Evolutionary conservation across 2,888 invertebrate species (phyloP).

Genomic region (Eupithecia insigniata): DNA sequence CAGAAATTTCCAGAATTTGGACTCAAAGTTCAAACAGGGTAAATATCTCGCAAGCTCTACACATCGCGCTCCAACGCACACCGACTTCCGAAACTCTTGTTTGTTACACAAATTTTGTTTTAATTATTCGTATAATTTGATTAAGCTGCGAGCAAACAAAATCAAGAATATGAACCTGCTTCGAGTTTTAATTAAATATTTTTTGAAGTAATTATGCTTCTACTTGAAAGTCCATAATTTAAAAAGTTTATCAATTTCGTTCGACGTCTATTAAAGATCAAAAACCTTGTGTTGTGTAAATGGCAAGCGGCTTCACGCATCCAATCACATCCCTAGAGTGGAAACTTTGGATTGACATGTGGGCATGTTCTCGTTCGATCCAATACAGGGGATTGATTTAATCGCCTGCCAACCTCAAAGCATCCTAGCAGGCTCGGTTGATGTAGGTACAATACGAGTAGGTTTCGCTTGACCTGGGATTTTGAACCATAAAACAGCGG

Average conservation of each 20-base stretch:
- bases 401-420: conserved; percentile 46
- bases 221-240: conserved; percentile 45
- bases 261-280: conserved; percentile 33
- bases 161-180: conserved; percentile 47
- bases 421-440: conserved; percentile 41
- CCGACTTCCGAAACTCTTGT: conserved; percentile 32
- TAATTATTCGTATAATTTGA: conserved; percentile 52
- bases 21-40: conserved; percentile 45
- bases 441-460: conserved; percentile 35
- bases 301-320: conserved; percentile 27
- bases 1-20: conserved; percentile 42
- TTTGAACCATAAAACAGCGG: conserved; percentile 47
- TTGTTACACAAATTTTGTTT: conserved; percentile 38
- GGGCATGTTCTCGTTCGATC: conserved; percentile 38
- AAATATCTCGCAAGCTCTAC: conserved; percentile 44
- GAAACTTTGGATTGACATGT: conserved; percentile 44
- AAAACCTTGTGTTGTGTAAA: conserved; percentile 21
- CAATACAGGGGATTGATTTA: conserved; percentile 47
- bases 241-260: conserved; percentile 40
- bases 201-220: conserved; percentile 50
- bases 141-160: conserved; percentile 53
- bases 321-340: conserved; percentile 39
- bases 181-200: conserved; percentile 61
- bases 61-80: conserved; percentile 40
- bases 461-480: conserved; percentile 41